Percentiles rank a stretch among this genome's conserved stretches.
These are phyloP conservation scores for Tympanuchus pallidicinctus DNA, from an alignment of 2,113 vertebrate species.

Conservation along the genomic window DNA sequence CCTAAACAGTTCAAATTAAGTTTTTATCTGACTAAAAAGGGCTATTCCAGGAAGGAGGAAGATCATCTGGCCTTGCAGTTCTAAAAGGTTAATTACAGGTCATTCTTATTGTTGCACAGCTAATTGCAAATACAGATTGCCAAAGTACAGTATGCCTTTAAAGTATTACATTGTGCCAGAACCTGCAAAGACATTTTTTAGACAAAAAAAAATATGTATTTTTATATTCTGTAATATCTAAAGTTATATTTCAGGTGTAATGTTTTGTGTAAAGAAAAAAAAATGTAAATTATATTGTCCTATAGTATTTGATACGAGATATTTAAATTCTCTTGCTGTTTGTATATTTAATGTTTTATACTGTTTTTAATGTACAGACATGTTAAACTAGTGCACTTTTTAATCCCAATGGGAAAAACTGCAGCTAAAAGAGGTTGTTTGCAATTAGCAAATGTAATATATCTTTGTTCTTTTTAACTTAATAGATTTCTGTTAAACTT, in stretches of 20 bases:
- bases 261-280: conserved; percentile 78
- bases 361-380: conserved; percentile 79
- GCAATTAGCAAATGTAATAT: conserved; percentile 76
- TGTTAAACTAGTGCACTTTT: conserved; percentile 85
- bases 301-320: conserved; percentile 84
- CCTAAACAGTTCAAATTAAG: background rate
- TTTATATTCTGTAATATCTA: conserved; percentile 83
- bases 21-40: background rate
- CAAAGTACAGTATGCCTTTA: conserved; percentile 61
- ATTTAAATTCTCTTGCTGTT: conserved; percentile 81
- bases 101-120: conserved; percentile 4
- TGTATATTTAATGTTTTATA: conserved; percentile 84
- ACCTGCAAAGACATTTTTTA: conserved; percentile 76
- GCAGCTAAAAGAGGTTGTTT: conserved; percentile 78
- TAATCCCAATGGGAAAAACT: conserved; percentile 78
- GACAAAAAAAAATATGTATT: conserved; percentile 79
- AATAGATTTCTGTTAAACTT: conserved; percentile 72
- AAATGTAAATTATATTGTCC: conserved; percentile 85
- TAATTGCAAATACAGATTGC: conserved; percentile 7
- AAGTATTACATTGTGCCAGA: conserved; percentile 70
- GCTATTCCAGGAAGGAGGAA: background rate
- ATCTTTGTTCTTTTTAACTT: conserved; percentile 79
- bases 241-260: conserved; percentile 86
- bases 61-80: background rate
- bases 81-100: background rate